Percentiles rank a stretch among this genome's conserved stretches.
phyloP scores from a whole-genome alignment of 2,888 invertebrate genomes.

The Leptopilina myrica region DNA sequence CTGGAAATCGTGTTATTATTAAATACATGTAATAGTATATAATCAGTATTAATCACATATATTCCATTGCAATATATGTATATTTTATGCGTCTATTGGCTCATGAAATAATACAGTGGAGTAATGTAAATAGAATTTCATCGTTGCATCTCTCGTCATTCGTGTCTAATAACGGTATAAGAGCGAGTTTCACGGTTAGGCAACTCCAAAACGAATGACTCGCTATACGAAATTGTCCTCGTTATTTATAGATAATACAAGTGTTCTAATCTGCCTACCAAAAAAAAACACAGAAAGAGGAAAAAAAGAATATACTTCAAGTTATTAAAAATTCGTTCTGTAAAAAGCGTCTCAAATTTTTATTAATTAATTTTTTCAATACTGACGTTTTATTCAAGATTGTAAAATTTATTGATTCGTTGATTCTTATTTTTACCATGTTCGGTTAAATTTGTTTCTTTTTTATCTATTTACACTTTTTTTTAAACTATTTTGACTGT shows the following conservation, averaged over 20 bases:
- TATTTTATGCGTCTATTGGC: conserved; percentile 21
- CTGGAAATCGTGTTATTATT: conserved; percentile 1
- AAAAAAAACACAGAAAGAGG: not conserved
- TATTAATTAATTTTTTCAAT: not conserved
- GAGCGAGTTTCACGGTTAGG: conserved; percentile 32
- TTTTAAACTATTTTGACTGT: too few species aligned
- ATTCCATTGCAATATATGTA: not conserved
- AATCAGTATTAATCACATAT: conserved; percentile 21
- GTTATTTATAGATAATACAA: conserved; percentile 30
- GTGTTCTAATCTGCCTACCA: not conserved
- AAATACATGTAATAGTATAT: not conserved
- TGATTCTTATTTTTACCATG: too few species aligned
- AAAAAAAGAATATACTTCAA: not conserved
- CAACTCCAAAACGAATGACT: conserved; percentile 26
- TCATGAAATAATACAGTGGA: conserved; percentile 27
- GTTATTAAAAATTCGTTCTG: not conserved
- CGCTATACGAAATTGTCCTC: conserved; percentile 28
- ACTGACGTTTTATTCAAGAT: too few species aligned
- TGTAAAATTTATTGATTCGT: too few species aligned
- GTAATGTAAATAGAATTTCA: conserved; percentile 36
- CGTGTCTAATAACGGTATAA: conserved; percentile 40
- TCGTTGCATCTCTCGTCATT: conserved; percentile 37
- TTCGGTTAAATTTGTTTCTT: too few species aligned
- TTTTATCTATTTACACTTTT: too few species aligned
- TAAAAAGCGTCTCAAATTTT: not conserved